phyloP scores from a whole-genome alignment of 2,797 vertebrate genomes.

The Acomys russatus region DNA sequence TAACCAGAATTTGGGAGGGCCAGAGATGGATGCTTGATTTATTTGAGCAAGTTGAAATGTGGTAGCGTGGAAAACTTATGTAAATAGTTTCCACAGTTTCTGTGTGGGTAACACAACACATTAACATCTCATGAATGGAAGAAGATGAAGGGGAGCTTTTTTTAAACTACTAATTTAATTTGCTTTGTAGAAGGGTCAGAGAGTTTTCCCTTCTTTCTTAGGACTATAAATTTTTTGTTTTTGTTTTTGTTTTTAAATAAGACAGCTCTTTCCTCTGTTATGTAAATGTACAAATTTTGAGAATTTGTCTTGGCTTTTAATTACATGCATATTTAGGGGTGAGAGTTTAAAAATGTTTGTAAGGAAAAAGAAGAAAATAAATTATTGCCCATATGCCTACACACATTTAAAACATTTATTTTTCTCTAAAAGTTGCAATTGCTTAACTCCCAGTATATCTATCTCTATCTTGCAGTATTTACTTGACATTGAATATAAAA shows the following conservation, averaged over 20 bases:
- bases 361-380: conserved; percentile 42
- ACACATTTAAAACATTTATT: conserved; percentile 8
- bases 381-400: neutral
- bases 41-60: conserved; percentile 65
- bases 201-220: conserved; percentile 16
- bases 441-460: neutral
- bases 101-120: conserved; percentile 30
- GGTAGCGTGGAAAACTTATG: conserved; percentile 67
- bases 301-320: conserved; percentile 56
- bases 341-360: neutral
- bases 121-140: conserved; percentile 54
- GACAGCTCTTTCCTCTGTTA: neutral
- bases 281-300: neutral
- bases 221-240: neutral
- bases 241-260: neutral
- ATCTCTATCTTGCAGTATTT: neutral
- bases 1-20: conserved; percentile 76
- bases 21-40: conserved; percentile 73
- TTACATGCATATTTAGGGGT: neutral
- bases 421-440: conserved; percentile 3
- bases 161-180: conserved; percentile 66
- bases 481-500: conserved; percentile 11
- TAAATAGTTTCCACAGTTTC: conserved; percentile 47
- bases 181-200: conserved; percentile 45
- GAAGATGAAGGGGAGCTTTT: conserved; percentile 66